Evolutionary conservation across 2,797 vertebrate species (phyloP).

Genomic region (Crocodylus rhombifer): DNA sequence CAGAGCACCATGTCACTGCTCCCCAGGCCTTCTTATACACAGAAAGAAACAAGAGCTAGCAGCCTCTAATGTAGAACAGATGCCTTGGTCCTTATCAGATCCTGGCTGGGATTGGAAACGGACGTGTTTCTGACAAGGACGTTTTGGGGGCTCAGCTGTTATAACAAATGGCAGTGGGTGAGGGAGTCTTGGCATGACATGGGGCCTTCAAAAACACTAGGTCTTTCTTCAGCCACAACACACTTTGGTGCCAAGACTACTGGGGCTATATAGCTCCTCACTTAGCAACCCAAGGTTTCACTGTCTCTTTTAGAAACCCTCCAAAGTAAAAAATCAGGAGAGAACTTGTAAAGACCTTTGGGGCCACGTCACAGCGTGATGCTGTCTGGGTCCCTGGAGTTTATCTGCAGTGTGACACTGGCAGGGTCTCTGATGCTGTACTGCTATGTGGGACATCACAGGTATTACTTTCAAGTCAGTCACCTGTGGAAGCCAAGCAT

Average conservation of each 20-base stretch:
- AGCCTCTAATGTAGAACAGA: constrained; percentile 75
- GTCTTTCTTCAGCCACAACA: constrained; percentile 54
- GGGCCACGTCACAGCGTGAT: not conserved
- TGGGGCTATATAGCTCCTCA: not conserved
- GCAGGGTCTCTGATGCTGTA: not conserved
- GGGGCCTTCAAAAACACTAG: not conserved
- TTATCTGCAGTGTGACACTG: not conserved
- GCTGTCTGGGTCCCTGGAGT: not conserved
- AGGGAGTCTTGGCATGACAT: constrained; percentile 52
- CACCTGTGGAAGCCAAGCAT: not conserved
- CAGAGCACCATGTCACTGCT: constrained; percentile 32
- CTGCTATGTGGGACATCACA: not conserved
- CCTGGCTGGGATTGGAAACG: constrained; percentile 65
- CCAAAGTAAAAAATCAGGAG: rapidly evolving
- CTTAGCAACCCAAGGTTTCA: not conserved
- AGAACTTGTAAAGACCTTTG: not conserved
- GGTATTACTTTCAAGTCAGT: not conserved
- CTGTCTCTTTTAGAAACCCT: not conserved
- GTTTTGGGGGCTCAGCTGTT: constrained; percentile 76
- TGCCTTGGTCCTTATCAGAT: constrained; percentile 74
- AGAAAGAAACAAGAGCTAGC: constrained; percentile 37
- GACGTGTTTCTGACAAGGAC: constrained; percentile 72
- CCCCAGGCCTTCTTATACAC: not conserved
- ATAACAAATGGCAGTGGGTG: constrained; percentile 68
- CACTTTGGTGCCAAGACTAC: not conserved